These are phyloP conservation scores for Stichopus horrens DNA, from an alignment of 53 echinoderm and acorn worm species.

Conservation along the genomic window DNA sequence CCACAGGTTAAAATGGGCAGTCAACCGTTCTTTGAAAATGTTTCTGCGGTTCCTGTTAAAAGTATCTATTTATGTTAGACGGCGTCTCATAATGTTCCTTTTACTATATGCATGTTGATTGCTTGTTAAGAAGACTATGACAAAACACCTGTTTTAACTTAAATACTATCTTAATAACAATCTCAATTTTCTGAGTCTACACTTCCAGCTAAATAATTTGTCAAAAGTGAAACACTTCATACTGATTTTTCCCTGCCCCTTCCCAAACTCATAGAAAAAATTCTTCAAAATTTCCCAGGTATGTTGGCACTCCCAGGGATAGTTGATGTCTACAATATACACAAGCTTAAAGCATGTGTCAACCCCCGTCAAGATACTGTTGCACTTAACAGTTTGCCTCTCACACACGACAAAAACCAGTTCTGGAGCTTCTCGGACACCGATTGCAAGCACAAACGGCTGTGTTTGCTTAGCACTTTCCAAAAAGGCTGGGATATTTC, in stretches of 20 bases:
- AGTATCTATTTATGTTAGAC: too few species aligned
- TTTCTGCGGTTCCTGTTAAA: too few species aligned
- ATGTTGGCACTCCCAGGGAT: conserved; percentile 33
- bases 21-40: too few species aligned
- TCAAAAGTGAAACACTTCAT: not conserved
- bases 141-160: too few species aligned
- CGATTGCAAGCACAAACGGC: conserved; percentile 17
- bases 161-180: too few species aligned
- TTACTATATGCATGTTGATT: too few species aligned
- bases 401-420: conserved; percentile 15
- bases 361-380: not conserved
- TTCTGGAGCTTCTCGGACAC: not conserved
- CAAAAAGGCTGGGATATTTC: conserved; percentile 26
- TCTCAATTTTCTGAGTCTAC: not conserved
- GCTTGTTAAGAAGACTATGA: too few species aligned
- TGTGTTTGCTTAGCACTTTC: not conserved
- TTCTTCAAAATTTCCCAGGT: conserved; percentile 2
- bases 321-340: conserved; percentile 5
- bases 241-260: not conserved
- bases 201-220: not conserved
- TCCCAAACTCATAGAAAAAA: conserved; percentile 4
- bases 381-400: conserved; percentile 5
- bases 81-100: too few species aligned
- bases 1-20: too few species aligned
- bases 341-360: conserved; percentile 22